Evolutionary conservation across 2,888 invertebrate species (phyloP), one percentile per base, ranked within the genome.

Genomic region (Lucinisca nassula): DNA sequence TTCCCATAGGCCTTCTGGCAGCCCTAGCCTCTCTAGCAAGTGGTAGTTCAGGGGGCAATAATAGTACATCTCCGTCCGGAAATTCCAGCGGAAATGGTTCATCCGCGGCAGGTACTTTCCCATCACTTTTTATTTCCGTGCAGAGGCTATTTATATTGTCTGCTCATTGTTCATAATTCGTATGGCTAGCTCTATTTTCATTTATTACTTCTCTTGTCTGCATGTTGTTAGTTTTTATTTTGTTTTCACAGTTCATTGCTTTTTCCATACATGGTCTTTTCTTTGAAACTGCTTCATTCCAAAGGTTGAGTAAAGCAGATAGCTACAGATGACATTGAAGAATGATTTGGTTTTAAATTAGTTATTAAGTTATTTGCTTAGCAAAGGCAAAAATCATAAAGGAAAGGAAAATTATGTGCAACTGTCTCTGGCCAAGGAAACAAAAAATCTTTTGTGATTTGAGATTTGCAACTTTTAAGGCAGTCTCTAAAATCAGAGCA

Each of bases 1-100:
- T 84, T 86, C 85, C 81, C 85, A 75, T 90, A 93, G 93, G 93
- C 89, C 89, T 94, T 84, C 90, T 93, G 85, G 92, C 94, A 79
- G 93, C 93, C 87, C 90, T 94, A 78, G 93, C 93, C 24, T 91
- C 93, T 84, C 91, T 94, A 61, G 90, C 89, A 82, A 87, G 88
- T 78, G 90, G 91, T 86, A 93, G 91, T 79, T 87, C 79, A 83
- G 85, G 83, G 79, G 84, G 88, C 92, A 92, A 89, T 84, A 92
- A 90, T 92, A 89, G 88, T 75, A 86, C 90, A 58, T 85, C 89
- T 73, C 80, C 92, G 81, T 88, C 91, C 79, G 87, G 89, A 84
- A 80, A 86, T 77, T 85, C 87, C 55, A 87, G 84, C 82, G 88
- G 85, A 88, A 89, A 85, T 82, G 85, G 80, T 76, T 83, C 55